A percentile compares a stretch with the other conserved stretches of the same genome.
Conservation (phyloP, 2,888 invertebrate genomes). For the Chalcis sispes region DNA sequence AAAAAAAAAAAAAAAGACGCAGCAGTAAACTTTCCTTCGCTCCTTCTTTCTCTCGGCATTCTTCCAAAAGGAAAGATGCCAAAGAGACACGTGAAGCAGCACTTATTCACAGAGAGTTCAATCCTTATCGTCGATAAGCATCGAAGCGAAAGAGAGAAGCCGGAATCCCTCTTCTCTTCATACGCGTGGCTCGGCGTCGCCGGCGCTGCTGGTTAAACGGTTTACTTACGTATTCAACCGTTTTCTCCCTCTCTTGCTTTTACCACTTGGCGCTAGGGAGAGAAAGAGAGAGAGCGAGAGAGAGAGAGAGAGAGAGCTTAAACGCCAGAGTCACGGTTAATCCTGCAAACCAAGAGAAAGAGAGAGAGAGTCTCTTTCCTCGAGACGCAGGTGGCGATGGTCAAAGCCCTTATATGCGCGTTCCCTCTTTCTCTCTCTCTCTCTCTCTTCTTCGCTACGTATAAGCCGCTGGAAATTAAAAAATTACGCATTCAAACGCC, state of each 20-base stretch:
- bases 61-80: not conserved
- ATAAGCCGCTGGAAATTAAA: slow-evolving; percentile 50
- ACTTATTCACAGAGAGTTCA: not conserved
- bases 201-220: slow-evolving; percentile 16
- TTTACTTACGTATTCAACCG: slow-evolving; percentile 33
- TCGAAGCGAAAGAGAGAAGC: slow-evolving; percentile 24
- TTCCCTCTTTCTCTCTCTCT: slow-evolving; percentile 24
- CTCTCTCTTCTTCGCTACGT: too few species aligned
- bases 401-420: slow-evolving; percentile 43
- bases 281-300: not conserved
- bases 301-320: not conserved
- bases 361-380: not conserved
- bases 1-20: too few species aligned
- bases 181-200: not conserved
- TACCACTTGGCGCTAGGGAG: slow-evolving; percentile 8
- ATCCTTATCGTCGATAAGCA: slow-evolving; percentile 41
- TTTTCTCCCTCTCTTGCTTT: slow-evolving; percentile 1
- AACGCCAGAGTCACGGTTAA: slow-evolving; percentile 27
- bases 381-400: slow-evolving; percentile 45
- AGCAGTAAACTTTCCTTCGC: too few species aligned
- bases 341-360: not conserved
- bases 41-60: not conserved
- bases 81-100: too few species aligned
- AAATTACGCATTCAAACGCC: slow-evolving; percentile 54
- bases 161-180: slow-evolving; percentile 25